Evolutionary conservation across 2,113 vertebrate genomes (phyloP).

Genomic region (Ariopsis seemanni): DNA sequence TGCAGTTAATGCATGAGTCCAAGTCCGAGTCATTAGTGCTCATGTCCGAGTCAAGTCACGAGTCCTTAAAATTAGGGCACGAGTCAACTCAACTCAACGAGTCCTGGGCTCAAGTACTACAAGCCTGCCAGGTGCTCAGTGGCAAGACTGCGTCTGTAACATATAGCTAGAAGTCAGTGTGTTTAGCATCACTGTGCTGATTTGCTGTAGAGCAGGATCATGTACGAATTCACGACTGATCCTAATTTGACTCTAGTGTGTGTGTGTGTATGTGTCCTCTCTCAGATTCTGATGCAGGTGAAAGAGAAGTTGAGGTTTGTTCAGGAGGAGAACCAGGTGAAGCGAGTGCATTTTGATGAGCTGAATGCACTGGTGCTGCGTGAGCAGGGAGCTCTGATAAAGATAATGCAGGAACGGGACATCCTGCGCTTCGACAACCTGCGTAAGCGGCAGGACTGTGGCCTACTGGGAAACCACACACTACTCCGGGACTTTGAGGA

Average conservation of each 20-base stretch:
- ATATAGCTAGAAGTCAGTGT: not conserved
- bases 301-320: slow-evolving; percentile 80
- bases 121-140: not conserved
- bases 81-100: too few relatives aligned
- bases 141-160: not conserved
- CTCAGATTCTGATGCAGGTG: slow-evolving; percentile 74
- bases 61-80: too few relatives aligned
- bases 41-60: too few relatives aligned
- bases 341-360: slow-evolving; percentile 61
- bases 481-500: slow-evolving; percentile 79
- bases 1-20: too few relatives aligned
- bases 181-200: not conserved
- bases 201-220: not conserved
- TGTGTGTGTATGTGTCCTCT: accelerated
- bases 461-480: slow-evolving; percentile 74
- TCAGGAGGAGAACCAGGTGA: slow-evolving; percentile 67
- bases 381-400: slow-evolving; percentile 68
- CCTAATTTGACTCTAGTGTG: not conserved
- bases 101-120: too few relatives aligned
- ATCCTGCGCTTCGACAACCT: slow-evolving; percentile 67
- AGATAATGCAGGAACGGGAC: slow-evolving; percentile 69
- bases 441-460: slow-evolving; percentile 67
- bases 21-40: too few relatives aligned
- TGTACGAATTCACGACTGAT: not conserved
- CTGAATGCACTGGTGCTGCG: slow-evolving; percentile 62